Evolutionary conservation across 1,140 invertebrate species (phyloP).

Genomic region (Ceratina calcarata): DNA sequence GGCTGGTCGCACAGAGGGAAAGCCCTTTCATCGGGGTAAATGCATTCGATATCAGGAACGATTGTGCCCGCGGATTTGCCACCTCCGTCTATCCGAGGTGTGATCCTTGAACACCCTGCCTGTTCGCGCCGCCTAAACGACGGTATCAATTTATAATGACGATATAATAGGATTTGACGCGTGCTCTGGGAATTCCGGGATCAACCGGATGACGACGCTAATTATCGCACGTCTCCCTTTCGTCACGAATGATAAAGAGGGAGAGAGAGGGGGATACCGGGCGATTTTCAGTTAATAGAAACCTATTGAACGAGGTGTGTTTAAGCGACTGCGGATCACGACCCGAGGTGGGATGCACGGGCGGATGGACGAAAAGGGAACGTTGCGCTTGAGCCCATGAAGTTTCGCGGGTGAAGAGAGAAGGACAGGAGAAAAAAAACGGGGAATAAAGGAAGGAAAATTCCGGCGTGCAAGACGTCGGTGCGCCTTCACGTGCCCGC

Average conservation of each 20-base stretch:
- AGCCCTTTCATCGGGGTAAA: slow-evolving; percentile 47
- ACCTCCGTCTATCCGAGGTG: slow-evolving; percentile 5
- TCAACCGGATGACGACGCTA: slow-evolving; percentile 31
- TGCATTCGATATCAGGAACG: slow-evolving; percentile 57
- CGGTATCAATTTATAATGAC: slow-evolving; percentile 50
- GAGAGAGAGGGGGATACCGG: neutral
- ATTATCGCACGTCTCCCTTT: slow-evolving; percentile 16
- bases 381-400: slow-evolving; percentile 35
- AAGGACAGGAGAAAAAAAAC: neutral
- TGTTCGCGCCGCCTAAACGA: slow-evolving; percentile 41
- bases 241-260: neutral
- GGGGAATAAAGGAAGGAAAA: neutral
- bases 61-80: slow-evolving; percentile 47
- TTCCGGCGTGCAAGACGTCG: slow-evolving; percentile 41
- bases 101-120: slow-evolving; percentile 13
- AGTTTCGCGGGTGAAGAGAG: slow-evolving; percentile 41
- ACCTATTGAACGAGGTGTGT: neutral
- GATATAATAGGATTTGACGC: slow-evolving; percentile 20
- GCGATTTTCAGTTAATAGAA: neutral
- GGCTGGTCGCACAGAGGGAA: slow-evolving; percentile 4
- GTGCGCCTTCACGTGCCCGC: slow-evolving; percentile 53
- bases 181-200: neutral
- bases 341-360: neutral
- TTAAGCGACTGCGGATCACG: neutral
- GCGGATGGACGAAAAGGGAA: neutral